phyloP scores from a whole-genome alignment of 2,888 invertebrate genomes.

The Sarcophaga carnaria region DNA sequence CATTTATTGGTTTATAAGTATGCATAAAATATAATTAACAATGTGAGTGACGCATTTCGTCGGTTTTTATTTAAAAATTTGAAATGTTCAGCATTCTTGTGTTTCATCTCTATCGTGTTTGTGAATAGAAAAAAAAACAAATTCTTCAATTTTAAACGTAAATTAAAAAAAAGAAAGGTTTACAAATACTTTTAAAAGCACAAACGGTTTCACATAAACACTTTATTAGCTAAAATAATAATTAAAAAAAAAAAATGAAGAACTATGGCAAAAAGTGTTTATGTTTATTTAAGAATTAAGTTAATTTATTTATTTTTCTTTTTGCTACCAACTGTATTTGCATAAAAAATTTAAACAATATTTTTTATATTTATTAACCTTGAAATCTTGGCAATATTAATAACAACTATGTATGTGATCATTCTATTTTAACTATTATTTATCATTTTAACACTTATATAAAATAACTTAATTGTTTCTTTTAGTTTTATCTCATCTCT shows the following conservation, averaged over 20 bases:
- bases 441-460: background rate
- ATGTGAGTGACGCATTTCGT: slow-evolving; percentile 21
- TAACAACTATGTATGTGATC: background rate
- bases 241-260: background rate
- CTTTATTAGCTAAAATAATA: slow-evolving; percentile 19
- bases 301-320: background rate
- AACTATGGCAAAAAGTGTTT: slow-evolving; percentile 15
- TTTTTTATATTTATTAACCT: slow-evolving; percentile 34
- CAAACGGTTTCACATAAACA: background rate
- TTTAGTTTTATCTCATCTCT: background rate
- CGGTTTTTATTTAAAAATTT: background rate
- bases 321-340: slow-evolving; percentile 32
- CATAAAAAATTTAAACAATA: slow-evolving; percentile 24
- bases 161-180: slow-evolving; percentile 17
- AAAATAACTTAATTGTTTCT: background rate
- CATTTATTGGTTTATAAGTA: slow-evolving; percentile 23
- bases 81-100: background rate
- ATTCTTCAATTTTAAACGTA: slow-evolving; percentile 14
- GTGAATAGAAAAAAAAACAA: slow-evolving; percentile 3
- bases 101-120: slow-evolving; percentile 29
- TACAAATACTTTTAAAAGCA: background rate
- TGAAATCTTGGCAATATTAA: background rate
- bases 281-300: slow-evolving; percentile 38
- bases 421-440: background rate
- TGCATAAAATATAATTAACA: background rate